Percentiles rank a stretch among this genome's conserved stretches.
Conservation (phyloP, 1,140 invertebrate genomes). For the Neodiprion virginianus region DNA sequence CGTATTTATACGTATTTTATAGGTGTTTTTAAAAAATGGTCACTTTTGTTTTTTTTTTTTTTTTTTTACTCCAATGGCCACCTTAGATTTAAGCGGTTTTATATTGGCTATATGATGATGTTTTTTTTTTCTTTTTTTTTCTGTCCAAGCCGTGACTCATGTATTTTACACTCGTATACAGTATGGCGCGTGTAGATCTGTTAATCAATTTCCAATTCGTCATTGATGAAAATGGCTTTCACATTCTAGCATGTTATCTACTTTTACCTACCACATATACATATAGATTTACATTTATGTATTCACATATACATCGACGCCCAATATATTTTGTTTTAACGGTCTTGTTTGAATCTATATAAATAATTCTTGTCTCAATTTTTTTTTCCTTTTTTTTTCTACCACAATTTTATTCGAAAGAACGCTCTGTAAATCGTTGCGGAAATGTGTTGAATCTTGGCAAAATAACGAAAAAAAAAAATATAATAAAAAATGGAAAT, state of each 20-base stretch:
- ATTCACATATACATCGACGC: too few relatives aligned
- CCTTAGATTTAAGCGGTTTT: conserved; percentile 1
- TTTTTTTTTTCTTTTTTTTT: conserved; percentile 17
- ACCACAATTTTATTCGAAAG: conserved; percentile 29
- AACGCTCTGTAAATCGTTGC: conserved; percentile 16
- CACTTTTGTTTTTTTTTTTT: conserved; percentile 26
- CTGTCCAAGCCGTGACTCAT: conserved; percentile 1
- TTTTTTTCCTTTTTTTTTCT: conserved; percentile 35
- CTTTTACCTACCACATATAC: too few relatives aligned
- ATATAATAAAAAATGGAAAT: background rate
- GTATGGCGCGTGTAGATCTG: too few relatives aligned
- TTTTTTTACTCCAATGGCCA: conserved; percentile 19
- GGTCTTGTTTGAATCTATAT: too few relatives aligned
- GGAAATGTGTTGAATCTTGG: conserved; percentile 48
- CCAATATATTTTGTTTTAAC: too few relatives aligned
- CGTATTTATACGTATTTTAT: conserved; percentile 27
- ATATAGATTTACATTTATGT: too few relatives aligned
- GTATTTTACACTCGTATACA: background rate
- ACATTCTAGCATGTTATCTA: too few relatives aligned
- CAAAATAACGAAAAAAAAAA: conserved; percentile 27
- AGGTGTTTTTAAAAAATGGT: conserved; percentile 20
- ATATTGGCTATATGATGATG: conserved; percentile 10
- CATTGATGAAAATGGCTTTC: too few relatives aligned
- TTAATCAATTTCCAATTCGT: too few relatives aligned
- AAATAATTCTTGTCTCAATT: conserved; percentile 23